Conservation (phyloP, 1,140 invertebrate genomes). For the Euschistus heros region DNA sequence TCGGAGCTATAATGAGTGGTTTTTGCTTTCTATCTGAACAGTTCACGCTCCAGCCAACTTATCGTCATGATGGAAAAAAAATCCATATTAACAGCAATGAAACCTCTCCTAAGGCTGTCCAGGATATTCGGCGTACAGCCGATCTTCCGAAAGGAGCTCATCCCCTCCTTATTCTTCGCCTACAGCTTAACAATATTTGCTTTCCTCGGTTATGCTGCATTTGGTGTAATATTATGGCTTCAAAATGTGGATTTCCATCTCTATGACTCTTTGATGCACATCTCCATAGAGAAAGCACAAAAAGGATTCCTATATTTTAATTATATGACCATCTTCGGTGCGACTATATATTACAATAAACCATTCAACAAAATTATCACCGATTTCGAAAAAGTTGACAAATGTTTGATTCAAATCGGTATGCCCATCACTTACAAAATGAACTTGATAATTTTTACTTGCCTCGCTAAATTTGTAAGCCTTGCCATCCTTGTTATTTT, state of each 20-base stretch:
- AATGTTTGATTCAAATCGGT: background rate
- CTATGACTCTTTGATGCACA: constrained; percentile 5
- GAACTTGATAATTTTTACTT: background rate
- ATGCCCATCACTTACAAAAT: background rate
- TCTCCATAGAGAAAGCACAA: background rate
- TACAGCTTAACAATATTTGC: background rate
- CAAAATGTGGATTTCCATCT: background rate
- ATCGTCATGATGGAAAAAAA: background rate
- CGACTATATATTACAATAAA: background rate
- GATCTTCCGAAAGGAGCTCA: background rate
- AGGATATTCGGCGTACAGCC: background rate
- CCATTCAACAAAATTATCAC: background rate
- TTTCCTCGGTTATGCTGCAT: background rate
- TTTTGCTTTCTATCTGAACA: too few relatives aligned
- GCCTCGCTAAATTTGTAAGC: background rate
- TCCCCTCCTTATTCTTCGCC: background rate
- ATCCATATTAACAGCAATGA: background rate
- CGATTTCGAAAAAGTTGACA: background rate
- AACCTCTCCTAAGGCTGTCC: background rate
- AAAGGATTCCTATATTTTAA: background rate
- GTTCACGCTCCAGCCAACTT: too few relatives aligned
- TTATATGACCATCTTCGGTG: background rate
- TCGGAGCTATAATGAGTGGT: too few relatives aligned
- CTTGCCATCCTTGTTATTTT: background rate
- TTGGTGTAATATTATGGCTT: background rate